These are phyloP conservation scores for Tangara arthus DNA, from an alignment of 2,797 vertebrate genomes.

Conservation along the genomic window DNA sequence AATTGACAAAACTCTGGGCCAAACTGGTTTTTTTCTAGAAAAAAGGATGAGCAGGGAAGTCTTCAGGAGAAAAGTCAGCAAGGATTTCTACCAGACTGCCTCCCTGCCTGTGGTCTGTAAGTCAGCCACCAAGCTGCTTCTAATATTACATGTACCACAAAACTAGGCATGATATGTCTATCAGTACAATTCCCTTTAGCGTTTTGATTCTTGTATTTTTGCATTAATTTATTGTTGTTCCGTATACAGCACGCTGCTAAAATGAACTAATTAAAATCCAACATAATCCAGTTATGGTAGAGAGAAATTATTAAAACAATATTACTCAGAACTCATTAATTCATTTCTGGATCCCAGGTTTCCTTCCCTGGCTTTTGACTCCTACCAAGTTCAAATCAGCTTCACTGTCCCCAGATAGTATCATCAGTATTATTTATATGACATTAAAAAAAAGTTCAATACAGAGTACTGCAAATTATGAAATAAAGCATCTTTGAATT, in stretches of 20 bases:
- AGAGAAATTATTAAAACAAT: background rate
- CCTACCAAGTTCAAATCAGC: background rate
- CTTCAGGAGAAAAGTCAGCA: background rate
- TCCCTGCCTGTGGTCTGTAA: background rate
- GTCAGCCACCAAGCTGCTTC: background rate
- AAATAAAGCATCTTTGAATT: constrained; percentile 3
- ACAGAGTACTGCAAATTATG: background rate
- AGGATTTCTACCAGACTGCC: background rate
- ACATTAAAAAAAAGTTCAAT: background rate
- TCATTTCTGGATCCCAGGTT: background rate
- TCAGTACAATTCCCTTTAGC: background rate
- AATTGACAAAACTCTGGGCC: background rate
- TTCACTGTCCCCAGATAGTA: background rate
- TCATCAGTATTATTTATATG: background rate
- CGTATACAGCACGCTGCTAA: background rate
- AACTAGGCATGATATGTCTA: background rate
- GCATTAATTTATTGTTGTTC: background rate
- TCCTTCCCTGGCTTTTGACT: background rate
- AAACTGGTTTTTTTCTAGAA: background rate
- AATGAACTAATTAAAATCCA: constrained; percentile 16
- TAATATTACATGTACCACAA: background rate
- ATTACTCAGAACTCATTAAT: background rate
- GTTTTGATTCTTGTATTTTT: background rate
- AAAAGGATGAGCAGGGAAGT: background rate
- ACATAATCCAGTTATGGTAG: background rate